Evolutionary conservation across 1,140 invertebrate species (phyloP), one percentile per base, ranked within the genome.

Genomic region (Stegodyphus mimosarum): DNA sequence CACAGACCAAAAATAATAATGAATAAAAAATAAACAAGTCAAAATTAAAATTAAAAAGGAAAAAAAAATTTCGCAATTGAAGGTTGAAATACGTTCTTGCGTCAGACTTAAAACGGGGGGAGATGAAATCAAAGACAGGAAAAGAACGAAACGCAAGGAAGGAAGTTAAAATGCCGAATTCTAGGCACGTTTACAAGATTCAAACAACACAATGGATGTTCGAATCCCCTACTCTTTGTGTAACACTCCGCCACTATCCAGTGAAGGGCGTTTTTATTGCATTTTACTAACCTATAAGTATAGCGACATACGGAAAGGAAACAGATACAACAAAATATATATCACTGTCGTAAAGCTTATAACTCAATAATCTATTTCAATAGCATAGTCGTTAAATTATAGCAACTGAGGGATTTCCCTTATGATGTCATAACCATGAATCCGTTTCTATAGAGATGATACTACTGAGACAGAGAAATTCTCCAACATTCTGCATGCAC

Each of bases 111-210:
- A 60, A 60, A 10, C 9, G 55, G 15, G 55, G 55, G 15, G 15
- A 9, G 9, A 15, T 9, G 9, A 60, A 60, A 60, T 64, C 17
- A 51, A 13, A 66, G n/a, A 2, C 33, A 1, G 10, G 10, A 9
- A 17, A 76, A 17, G 64, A 49, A 66, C 33, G 17, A n/a, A 55
- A 9, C 11, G 11, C 33, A 18, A 13, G 51, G 51, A 15, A n/a
- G 76, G 66, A 69, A 70, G 76, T 10, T 6, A 48, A 51, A 52
- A 10, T 33, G 51, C 17, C 18, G 18, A 51, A 78, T 78, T 78
- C 76, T 33, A 69, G 50, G 64, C 76, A 78, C 76, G 76, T 69
- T 69, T 53, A 33, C 64, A 76, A 76, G 55, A 13, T 72, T 51
- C 49, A 51, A 51, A 7, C 33, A 33, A 53, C 51, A 74, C 76